A percentile compares a stretch with the other conserved stretches of the same genome.
These are phyloP conservation scores for Porphyrio hochstetteri DNA, from an alignment of 2,113 vertebrate genomes.

Conservation along the genomic window DNA sequence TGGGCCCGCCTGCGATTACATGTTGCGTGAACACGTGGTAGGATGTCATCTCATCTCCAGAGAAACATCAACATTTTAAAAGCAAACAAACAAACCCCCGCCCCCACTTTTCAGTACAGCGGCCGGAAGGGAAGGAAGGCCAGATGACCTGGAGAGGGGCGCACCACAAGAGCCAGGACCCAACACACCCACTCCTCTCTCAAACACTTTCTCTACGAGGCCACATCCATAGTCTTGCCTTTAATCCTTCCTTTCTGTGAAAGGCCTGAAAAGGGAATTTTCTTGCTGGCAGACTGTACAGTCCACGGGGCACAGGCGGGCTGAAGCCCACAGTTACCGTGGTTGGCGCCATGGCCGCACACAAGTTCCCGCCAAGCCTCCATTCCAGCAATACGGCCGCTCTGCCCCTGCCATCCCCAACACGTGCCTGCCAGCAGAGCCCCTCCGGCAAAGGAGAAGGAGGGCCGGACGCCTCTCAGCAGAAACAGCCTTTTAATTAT, in stretches of 20 bases:
- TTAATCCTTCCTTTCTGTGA: not conserved
- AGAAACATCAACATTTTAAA: not conserved
- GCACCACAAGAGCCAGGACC: not conserved
- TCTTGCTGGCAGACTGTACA: not conserved
- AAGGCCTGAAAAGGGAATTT: not conserved
- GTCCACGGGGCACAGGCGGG: not conserved
- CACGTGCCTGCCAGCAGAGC: not conserved
- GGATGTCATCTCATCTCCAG: not conserved
- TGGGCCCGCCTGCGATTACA: fast-evolving
- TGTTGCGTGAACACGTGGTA: not conserved
- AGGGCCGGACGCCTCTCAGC: not conserved
- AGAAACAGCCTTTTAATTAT: slow-evolving; percentile 54
- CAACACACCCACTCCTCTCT: not conserved
- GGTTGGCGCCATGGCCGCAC: not conserved
- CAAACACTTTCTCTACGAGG: not conserved
- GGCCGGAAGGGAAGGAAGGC: not conserved
- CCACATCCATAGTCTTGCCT: not conserved
- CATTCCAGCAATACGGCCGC: not conserved
- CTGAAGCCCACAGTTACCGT: not conserved
- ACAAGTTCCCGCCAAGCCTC: not conserved
- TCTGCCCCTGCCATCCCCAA: not conserved
- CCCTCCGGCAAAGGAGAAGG: not conserved
- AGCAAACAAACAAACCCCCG: not conserved
- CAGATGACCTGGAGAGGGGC: not conserved
- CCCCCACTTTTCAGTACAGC: not conserved